These are phyloP conservation scores for Sericinus montela DNA, from an alignment of 2,888 invertebrate species.

Conservation along the genomic window DNA sequence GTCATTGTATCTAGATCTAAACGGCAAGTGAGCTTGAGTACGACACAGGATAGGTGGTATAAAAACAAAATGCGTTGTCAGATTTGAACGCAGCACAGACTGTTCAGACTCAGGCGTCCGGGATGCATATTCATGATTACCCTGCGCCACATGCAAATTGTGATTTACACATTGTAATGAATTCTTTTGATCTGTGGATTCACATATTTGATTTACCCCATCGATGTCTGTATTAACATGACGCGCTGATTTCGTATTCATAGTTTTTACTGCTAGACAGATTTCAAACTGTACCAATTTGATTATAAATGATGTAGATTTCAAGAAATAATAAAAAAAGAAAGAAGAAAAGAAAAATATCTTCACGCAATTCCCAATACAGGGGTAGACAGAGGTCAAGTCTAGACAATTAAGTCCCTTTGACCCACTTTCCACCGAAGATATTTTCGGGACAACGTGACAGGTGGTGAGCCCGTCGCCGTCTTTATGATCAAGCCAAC, in stretches of 20 bases:
- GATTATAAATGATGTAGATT: conserved; percentile 29
- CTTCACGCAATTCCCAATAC: too few relatives aligned
- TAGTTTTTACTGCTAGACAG: conserved; percentile 55
- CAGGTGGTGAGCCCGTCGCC: too few relatives aligned
- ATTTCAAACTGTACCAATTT: conserved; percentile 43
- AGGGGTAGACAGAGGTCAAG: too few relatives aligned
- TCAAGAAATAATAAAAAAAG: too few relatives aligned
- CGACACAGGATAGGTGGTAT: not conserved
- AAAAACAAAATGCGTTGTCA: conserved; percentile 9
- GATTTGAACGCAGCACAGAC: conserved; percentile 55
- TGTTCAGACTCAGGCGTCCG: conserved; percentile 62
- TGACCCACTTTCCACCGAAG: too few relatives aligned
- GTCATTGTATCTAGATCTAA: not conserved
- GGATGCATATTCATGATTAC: conserved; percentile 75
- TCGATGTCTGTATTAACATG: conserved; percentile 68
- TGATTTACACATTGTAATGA: conserved; percentile 79
- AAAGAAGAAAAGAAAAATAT: too few relatives aligned
- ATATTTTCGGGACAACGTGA: too few relatives aligned
- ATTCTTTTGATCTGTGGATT: conserved; percentile 79
- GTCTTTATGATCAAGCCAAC: too few relatives aligned
- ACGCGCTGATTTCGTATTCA: conserved; percentile 73
- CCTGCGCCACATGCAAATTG: conserved; percentile 76
- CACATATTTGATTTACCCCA: conserved; percentile 78
- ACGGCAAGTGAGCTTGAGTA: not conserved
- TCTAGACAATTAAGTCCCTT: too few relatives aligned